Percentiles rank a stretch among this genome's conserved stretches.
These are phyloP conservation scores for Goniozus legneri DNA, from an alignment of 1,140 invertebrate species.

Conservation along the genomic window DNA sequence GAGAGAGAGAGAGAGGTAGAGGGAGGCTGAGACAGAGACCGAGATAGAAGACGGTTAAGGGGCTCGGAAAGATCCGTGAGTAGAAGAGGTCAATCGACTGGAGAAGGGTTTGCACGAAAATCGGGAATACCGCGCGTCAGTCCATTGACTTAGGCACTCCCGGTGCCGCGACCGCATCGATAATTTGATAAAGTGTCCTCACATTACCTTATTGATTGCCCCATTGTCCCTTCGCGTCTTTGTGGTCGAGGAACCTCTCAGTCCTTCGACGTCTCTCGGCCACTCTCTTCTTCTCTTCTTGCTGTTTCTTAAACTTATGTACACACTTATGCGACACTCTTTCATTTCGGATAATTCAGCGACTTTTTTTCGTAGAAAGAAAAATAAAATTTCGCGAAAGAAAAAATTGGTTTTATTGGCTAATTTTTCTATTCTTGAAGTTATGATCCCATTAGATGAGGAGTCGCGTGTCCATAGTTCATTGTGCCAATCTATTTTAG, in stretches of 20 bases:
- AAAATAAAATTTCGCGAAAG: no score
- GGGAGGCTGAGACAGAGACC: neutral
- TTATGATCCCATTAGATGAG: no score
- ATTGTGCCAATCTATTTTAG: slow-evolving; percentile 53
- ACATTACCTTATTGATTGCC: slow-evolving; percentile 57
- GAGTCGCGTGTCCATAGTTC: slow-evolving; percentile 47
- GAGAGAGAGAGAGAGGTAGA: slow-evolving; percentile 1
- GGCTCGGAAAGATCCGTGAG: no score
- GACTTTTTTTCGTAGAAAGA: no score
- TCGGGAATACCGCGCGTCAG: slow-evolving; percentile 36
- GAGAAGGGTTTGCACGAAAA: slow-evolving; percentile 29
- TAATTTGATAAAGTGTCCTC: slow-evolving; percentile 54
- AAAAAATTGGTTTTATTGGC: no score
- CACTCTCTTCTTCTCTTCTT: slow-evolving; percentile 6
- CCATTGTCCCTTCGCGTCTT: slow-evolving; percentile 46
- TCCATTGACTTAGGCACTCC: slow-evolving; percentile 36
- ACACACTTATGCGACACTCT: no score
- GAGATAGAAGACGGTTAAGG: slow-evolving; percentile 9
- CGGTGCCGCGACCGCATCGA: slow-evolving; percentile 44
- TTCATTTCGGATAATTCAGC: no score
- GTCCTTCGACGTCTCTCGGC: slow-evolving; percentile 29
- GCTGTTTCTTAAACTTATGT: no score
- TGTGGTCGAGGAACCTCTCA: slow-evolving; percentile 37
- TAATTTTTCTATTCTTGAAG: no score
- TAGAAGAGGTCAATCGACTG: slow-evolving; percentile 24